These are phyloP conservation scores for Glossosoma conforme DNA, from an alignment of 1,140 invertebrate species.

Conservation along the genomic window DNA sequence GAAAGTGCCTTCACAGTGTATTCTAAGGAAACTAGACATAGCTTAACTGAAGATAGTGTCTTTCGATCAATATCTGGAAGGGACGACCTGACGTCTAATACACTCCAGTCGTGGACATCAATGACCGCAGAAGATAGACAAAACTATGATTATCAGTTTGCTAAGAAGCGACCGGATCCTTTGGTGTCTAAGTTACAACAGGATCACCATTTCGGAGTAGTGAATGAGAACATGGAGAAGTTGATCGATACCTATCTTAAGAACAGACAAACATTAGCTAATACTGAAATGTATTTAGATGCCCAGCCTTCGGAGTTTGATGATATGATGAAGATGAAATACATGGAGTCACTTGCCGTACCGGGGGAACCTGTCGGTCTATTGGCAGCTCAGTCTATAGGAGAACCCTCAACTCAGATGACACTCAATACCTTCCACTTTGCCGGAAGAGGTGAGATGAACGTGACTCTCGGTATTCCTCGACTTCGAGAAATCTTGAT, in stretches of 20 bases:
- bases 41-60: not conserved
- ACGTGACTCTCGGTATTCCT: conserved; percentile 97
- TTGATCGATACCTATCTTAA: conserved; percentile 64
- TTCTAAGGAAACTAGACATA: conserved; percentile 14
- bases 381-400: conserved; percentile 92
- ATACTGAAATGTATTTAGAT: conserved; percentile 41
- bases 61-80: conserved; percentile 22
- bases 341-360: conserved; percentile 68
- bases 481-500: conserved; percentile 95
- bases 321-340: conserved; percentile 72
- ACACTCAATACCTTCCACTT: conserved; percentile 99
- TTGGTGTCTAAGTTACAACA: conserved; percentile 63
- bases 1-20: conserved; percentile 35
- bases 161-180: conserved; percentile 65
- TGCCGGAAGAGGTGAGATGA: conserved; percentile 99
- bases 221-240: conserved; percentile 71
- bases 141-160: conserved; percentile 42
- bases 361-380: conserved; percentile 97
- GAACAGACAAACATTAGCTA: conserved; percentile 34
- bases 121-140: conserved; percentile 54
- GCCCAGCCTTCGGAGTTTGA: conserved; percentile 53
- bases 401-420: conserved; percentile 99
- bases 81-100: conserved; percentile 46
- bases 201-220: conserved; percentile 72
- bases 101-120: conserved; percentile 61